Evolutionary conservation across 2,797 vertebrate genomes (phyloP).

Genomic region (Chelon labrosus): DNA sequence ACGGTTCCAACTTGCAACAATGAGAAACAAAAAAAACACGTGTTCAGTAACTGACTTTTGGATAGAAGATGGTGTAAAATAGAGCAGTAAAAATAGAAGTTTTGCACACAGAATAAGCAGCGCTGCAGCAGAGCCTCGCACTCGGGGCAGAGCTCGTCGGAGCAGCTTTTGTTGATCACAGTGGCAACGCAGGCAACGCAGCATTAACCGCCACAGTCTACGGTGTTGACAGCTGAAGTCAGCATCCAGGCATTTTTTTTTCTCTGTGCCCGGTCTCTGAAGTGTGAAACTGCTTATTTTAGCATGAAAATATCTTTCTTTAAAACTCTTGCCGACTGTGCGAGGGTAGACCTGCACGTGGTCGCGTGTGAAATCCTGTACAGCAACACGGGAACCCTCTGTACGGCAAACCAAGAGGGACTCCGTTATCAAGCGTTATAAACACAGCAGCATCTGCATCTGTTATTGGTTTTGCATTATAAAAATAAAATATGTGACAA

Average conservation of each 20-base stretch:
- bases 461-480: not conserved
- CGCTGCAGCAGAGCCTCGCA: constrained; percentile 3
- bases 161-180: constrained; percentile 43
- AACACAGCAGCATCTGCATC: not conserved
- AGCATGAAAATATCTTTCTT: constrained; percentile 12
- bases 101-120: not conserved
- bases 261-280: constrained; percentile 7
- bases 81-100: constrained; percentile 23
- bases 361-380: not conserved
- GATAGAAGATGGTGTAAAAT: constrained; percentile 11
- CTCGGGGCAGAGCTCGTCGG: constrained; percentile 17
- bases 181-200: constrained; percentile 11
- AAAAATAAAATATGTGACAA: no score
- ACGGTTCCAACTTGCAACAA: not conserved
- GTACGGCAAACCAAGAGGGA: not conserved
- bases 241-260: not conserved
- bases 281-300: constrained; percentile 19
- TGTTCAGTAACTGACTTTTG: not conserved
- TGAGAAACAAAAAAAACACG: not conserved
- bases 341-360: no score
- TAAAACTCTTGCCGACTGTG: not conserved
- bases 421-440: not conserved
- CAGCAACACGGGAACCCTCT: not conserved
- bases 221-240: constrained; percentile 44
- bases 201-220: constrained; percentile 30